Conservation (phyloP, 2,113 vertebrate genomes). For the Buteo buteo region DNA sequence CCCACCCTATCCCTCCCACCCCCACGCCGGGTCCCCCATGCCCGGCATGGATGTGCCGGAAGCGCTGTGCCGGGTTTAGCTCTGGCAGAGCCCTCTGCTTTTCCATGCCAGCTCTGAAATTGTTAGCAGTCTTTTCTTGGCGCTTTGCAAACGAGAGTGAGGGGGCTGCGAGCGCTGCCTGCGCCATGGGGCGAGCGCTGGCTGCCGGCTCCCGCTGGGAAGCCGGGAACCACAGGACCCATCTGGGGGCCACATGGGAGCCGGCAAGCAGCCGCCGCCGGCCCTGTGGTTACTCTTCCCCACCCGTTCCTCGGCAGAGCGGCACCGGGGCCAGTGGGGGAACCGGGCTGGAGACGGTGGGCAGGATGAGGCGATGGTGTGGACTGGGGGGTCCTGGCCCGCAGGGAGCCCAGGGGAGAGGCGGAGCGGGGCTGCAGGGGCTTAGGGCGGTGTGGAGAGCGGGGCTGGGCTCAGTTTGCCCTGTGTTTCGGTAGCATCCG, state of each 20-base stretch:
- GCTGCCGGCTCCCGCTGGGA: neutral
- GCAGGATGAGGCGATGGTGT: neutral
- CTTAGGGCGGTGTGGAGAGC: accelerated
- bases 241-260: slow-evolving; percentile 42
- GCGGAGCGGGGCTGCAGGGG: neutral
- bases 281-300: neutral
- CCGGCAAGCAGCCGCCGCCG: neutral
- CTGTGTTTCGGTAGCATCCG: neutral
- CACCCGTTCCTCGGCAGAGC: neutral
- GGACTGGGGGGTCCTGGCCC: neutral
- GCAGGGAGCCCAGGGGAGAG: neutral
- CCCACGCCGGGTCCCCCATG: accelerated
- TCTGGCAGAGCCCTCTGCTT: neutral
- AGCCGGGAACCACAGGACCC: neutral
- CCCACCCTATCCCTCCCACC: neutral
- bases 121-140: neutral
- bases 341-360: neutral
- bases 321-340: accelerated
- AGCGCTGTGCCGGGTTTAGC: accelerated
- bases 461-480: neutral
- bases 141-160: neutral
- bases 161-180: neutral
- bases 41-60: accelerated
- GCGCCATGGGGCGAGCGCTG: neutral
- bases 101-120: neutral